Evolutionary conservation across 2,888 invertebrate species (phyloP), one percentile per base, ranked within the genome.

Genomic region (Meganola albula): DNA sequence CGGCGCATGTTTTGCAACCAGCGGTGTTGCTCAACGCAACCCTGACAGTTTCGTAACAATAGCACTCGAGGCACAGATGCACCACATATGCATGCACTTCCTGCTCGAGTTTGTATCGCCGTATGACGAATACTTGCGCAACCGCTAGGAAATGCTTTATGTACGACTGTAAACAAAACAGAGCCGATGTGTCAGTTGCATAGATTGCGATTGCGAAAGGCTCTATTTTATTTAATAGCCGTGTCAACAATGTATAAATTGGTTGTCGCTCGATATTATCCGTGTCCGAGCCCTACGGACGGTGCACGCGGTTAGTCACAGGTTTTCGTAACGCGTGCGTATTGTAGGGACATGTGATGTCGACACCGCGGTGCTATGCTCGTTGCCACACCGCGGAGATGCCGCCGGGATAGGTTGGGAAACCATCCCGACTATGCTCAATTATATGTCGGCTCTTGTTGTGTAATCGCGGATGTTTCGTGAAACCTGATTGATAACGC

Each of bases 41-140:
- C 83, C 84, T 83, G 84, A 82, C 78, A 74, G 73, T 84, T 82
- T 82, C 74, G 83, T 72, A 80, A 80, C 64, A 82, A 82, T 80
- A 76, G 76, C 76, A 69, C 70, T 64, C 67, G 61, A 62, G 68
- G 68, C 57, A 63, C 76, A 83, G 80, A 83, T 82, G 83, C 83
- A 79, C 67, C 76, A 76, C 79, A 80, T 78, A 80, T 67, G 72
- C 75, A 74, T 80, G 76, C 79, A 78, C 76, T 83, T 84, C 83
- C 83, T 84, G 83, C 82, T 83, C 77, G 78, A 68, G 58, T 75
- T 73, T 68, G 64, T 70, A 75, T 69, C 70, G 68, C 65, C 63
- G 61, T 58, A 63, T 71, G 75, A 70, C 74, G 65, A 68, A 58
- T 50, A 41, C 51, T 83, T 83, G 78, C 77, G 80, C 78, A 84